Conservation (phyloP, 2,888 invertebrate species). For the Diloba caeruleocephala region DNA sequence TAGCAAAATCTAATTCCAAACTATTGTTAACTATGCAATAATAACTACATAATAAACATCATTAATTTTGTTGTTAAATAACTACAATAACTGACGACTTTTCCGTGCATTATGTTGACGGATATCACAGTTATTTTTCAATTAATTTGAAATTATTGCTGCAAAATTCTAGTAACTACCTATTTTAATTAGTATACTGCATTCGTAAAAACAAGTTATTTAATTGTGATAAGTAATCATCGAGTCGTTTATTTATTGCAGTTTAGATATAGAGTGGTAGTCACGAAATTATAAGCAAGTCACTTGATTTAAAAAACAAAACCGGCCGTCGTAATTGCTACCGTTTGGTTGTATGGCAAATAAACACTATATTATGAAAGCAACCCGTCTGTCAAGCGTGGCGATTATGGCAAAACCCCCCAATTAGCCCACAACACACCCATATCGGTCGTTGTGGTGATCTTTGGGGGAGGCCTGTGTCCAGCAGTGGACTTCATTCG, state of each 20-base stretch:
- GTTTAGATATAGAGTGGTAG: slow-evolving; percentile 1
- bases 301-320: slow-evolving; percentile 5
- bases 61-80: slow-evolving; percentile 5
- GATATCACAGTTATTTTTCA: neutral
- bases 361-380: too few relatives aligned
- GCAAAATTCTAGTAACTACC: neutral
- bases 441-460: too few relatives aligned
- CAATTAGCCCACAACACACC: too few relatives aligned
- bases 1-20: too few relatives aligned
- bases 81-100: slow-evolving; percentile 12
- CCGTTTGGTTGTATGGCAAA: too few relatives aligned
- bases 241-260: slow-evolving; percentile 7
- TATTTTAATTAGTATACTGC: neutral
- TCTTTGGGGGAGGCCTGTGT: too few relatives aligned
- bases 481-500: too few relatives aligned
- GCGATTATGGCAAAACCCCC: too few relatives aligned
- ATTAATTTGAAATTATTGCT: slow-evolving; percentile 10
- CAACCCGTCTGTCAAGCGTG: too few relatives aligned
- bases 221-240: slow-evolving; percentile 4
- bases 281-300: slow-evolving; percentile 10
- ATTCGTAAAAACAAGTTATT: slow-evolving; percentile 11
- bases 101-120: slow-evolving; percentile 9
- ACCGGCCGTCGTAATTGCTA: slow-evolving; percentile 23
- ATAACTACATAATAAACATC: too few relatives aligned
- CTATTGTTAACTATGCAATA: too few relatives aligned